Percentiles rank a stretch among this genome's conserved stretches.
phyloP scores from a whole-genome alignment of 2,888 invertebrate species.

The Frankliniella intonsa region DNA sequence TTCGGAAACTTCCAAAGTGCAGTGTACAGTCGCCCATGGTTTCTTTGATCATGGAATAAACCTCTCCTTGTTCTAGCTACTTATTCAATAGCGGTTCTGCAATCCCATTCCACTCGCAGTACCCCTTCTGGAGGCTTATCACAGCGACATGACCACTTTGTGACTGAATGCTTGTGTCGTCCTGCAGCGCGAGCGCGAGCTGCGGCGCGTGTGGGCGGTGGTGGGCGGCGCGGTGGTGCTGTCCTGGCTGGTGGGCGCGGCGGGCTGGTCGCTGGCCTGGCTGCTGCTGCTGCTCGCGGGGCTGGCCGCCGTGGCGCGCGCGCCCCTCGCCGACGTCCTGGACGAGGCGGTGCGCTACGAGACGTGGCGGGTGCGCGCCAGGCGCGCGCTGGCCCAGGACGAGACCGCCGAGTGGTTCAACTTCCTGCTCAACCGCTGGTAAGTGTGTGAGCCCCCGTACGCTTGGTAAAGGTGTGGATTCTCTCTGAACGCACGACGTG shows the following conservation, averaged over 20 bases:
- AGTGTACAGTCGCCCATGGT: too few species aligned
- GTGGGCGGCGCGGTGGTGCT: slow-evolving; percentile 43
- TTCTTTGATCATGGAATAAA: too few species aligned
- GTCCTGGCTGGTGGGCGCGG: slow-evolving; percentile 46
- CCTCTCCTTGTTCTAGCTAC: too few species aligned
- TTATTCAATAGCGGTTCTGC: too few species aligned
- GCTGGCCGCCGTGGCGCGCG: slow-evolving; percentile 43
- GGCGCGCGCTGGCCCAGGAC: slow-evolving; percentile 49
- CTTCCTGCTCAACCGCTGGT: slow-evolving; percentile 53
- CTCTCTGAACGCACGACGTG: background rate
- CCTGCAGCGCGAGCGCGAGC: slow-evolving; percentile 43
- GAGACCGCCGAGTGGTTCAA: slow-evolving; percentile 55
- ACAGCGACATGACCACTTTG: too few species aligned
- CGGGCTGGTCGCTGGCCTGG: slow-evolving; percentile 46
- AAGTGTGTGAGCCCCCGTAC: slow-evolving; percentile 40
- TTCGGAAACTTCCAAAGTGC: too few species aligned
- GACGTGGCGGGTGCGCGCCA: slow-evolving; percentile 46
- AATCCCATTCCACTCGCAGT: too few species aligned
- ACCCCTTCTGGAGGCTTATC: too few species aligned
- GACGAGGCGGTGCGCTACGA: slow-evolving; percentile 44
- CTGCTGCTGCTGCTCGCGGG: slow-evolving; percentile 44
- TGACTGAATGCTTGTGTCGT: slow-evolving; percentile 6
- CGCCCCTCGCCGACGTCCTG: slow-evolving; percentile 43
- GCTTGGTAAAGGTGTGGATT: too few species aligned
- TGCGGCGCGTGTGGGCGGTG: slow-evolving; percentile 41